Percentiles rank a stretch among this genome's conserved stretches.
phyloP scores from a whole-genome alignment of 2,888 invertebrate species.

The Drosophila cyrtoloma region DNA sequence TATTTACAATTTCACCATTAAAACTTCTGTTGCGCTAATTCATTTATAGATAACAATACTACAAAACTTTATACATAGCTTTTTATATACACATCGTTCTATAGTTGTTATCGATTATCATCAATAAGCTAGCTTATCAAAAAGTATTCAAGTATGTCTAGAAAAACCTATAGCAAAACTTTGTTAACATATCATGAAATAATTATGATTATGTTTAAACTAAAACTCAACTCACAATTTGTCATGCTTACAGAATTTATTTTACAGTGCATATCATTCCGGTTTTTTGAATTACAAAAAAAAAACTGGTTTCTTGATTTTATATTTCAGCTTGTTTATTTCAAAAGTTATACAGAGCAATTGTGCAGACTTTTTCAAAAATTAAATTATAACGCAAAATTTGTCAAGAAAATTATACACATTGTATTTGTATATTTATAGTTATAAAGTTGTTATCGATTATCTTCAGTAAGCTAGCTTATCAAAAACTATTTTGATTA shows the following conservation, averaged over 20 bases:
- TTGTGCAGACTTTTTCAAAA: background rate
- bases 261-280: background rate
- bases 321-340: background rate
- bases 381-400: background rate
- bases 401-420: background rate
- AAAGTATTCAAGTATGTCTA: background rate
- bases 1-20: slow-evolving; percentile 37
- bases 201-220: background rate
- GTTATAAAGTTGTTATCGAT: slow-evolving; percentile 2
- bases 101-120: slow-evolving; percentile 4
- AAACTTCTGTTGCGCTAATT: background rate
- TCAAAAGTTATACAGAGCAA: background rate
- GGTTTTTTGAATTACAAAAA: background rate
- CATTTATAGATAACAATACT: slow-evolving; percentile 15
- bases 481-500: background rate
- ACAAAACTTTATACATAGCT: background rate
- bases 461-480: background rate
- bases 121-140: background rate
- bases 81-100: background rate
- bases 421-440: background rate
- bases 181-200: background rate
- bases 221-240: background rate
- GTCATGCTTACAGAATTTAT: background rate
- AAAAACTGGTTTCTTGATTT: background rate
- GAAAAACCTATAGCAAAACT: background rate